These are phyloP conservation scores for Ennomos quercinarius DNA, from an alignment of 2,888 invertebrate species.

Conservation along the genomic window DNA sequence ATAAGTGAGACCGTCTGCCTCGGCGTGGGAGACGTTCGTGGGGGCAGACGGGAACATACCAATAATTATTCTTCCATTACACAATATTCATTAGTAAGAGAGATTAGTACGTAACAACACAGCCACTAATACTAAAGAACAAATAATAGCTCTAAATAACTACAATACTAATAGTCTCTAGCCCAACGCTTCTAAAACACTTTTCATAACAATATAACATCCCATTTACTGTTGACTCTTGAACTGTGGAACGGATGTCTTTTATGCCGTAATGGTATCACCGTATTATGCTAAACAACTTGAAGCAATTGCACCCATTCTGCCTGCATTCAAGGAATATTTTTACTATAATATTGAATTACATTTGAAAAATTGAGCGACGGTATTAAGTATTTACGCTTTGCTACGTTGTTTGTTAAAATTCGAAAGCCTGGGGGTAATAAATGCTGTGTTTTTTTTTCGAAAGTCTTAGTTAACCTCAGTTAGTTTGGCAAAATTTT, in stretches of 20 bases:
- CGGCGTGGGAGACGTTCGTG: too few relatives aligned
- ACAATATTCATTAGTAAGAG: too few relatives aligned
- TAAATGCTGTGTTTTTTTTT: conserved; percentile 16
- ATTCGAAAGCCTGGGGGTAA: conserved; percentile 34
- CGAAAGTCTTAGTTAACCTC: conserved; percentile 5
- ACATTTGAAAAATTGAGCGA: conserved; percentile 61
- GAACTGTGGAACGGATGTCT: conserved; percentile 43
- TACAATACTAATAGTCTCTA: conserved; percentile 8
- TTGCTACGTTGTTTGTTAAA: conserved; percentile 25
- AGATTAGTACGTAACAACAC: too few relatives aligned
- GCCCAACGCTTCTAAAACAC: conserved; percentile 30
- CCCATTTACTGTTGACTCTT: conserved; percentile 31
- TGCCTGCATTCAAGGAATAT: conserved; percentile 42
- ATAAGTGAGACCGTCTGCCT: too few relatives aligned
- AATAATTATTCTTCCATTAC: too few relatives aligned
- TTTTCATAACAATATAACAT: conserved; percentile 32
- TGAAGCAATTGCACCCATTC: conserved; percentile 68
- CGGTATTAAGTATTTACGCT: conserved; percentile 41
- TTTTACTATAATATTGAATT: conserved; percentile 69
- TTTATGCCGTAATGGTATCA: conserved; percentile 72
- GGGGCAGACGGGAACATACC: too few relatives aligned
- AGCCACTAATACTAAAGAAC: too few relatives aligned
- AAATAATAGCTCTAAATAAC: too few relatives aligned
- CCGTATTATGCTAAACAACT: conserved; percentile 79
- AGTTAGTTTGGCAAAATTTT: conserved; percentile 9